Percentiles rank a stretch among this genome's conserved stretches.
phyloP scores from a whole-genome alignment of 2,888 invertebrate genomes.

The Acleris literana region DNA sequence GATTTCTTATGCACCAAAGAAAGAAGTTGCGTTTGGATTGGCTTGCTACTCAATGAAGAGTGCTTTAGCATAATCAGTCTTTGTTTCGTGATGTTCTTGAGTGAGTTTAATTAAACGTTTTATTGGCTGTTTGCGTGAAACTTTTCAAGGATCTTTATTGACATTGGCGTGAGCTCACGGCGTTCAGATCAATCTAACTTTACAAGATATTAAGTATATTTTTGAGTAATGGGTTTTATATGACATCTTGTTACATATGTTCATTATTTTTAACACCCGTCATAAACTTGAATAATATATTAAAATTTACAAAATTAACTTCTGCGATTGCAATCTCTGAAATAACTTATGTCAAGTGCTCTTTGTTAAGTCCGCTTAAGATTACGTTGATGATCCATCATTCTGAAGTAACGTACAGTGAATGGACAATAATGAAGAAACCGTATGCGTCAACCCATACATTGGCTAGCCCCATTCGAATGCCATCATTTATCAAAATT shows the following conservation, averaged over 20 bases:
- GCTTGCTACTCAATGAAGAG: conserved; percentile 13
- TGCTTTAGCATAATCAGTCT: conserved; percentile 55
- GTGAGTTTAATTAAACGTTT: conserved; percentile 48
- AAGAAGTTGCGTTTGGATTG: conserved; percentile 1
- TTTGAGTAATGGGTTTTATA: too few species aligned
- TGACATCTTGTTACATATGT: too few species aligned
- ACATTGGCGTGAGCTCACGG: background rate
- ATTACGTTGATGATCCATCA: conserved; percentile 35
- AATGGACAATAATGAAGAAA: conserved; percentile 33
- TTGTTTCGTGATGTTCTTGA: conserved; percentile 50
- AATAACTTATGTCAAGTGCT: conserved; percentile 20
- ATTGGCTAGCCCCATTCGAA: conserved; percentile 10
- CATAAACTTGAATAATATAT: background rate
- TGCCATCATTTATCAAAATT: conserved; percentile 40
- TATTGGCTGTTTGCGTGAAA: conserved; percentile 42
- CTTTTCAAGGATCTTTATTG: conserved; percentile 13
- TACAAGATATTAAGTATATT: too few species aligned
- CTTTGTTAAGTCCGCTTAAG: conserved; percentile 24
- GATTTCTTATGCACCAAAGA: conserved; percentile 34
- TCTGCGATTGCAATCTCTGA: conserved; percentile 5
- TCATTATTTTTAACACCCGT: too few species aligned
- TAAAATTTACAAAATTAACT: conserved; percentile 9
- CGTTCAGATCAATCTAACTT: background rate
- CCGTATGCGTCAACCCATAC: conserved; percentile 25
- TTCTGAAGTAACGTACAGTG: conserved; percentile 26